Evolutionary conservation across 2,888 invertebrate species (phyloP), one percentile per base, ranked within the genome.

Genomic region (Microctonus hyperodae): DNA sequence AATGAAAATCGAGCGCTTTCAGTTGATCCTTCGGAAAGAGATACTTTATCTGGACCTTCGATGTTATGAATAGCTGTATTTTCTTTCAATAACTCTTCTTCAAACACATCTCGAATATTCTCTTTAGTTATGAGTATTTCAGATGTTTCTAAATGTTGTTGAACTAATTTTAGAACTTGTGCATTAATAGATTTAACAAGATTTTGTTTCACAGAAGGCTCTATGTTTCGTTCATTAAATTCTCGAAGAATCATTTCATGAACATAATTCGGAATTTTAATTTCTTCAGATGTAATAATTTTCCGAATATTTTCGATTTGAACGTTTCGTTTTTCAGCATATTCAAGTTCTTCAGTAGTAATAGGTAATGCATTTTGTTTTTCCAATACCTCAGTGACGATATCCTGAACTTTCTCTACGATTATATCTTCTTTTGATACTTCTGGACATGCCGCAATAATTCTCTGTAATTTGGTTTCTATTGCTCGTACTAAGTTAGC

Each of bases 401-500:
- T 23, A 13, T 23, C 56, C 11, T 64, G 35, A 6, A 44, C 40
- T 25, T 48, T 31, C 20, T 55, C 56, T 22, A 56, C 40, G 20
- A 37, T 25, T 4, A 11, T n/a, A 56, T 55, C 56, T 20, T 55
- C 33, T 2, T n/a, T 6, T 0, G 40, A 64, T 9, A 28, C 11
- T 16, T 28, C 20, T 16, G 56, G 35, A 31, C 31, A 22, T 16
- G 22, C 25, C 1, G 64, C 56, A 11, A 10, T 20, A 13, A 25
- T 28, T 33, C 61, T 56, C 23, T 33, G n/a, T 6, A 33, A 31
- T 20, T 56, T 48, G 0, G 35, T 20, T 13, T 62, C 57, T 28
- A 23, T 33, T 25, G 65, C 69, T 56, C 50, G 51, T 1, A 31
- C 20, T 10, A 66, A 37, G 48, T 31, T 59, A 56, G 37, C 60